These are phyloP conservation scores for Pristionchus japonicus DNA, from an alignment of 2,888 invertebrate genomes.

Conservation along the genomic window DNA sequence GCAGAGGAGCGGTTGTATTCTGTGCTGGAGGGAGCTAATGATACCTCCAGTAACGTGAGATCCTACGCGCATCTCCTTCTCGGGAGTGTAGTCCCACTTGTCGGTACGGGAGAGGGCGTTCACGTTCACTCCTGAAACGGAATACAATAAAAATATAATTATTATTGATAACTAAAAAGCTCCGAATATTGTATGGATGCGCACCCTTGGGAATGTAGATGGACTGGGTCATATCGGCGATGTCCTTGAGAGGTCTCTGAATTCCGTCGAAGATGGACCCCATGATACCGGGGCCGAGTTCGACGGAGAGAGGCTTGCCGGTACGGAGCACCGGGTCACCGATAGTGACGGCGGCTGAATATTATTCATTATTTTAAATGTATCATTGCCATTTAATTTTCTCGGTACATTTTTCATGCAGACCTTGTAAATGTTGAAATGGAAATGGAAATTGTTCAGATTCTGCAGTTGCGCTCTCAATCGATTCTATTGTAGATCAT, in stretches of 20 bases:
- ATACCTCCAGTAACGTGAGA: conserved; percentile 92
- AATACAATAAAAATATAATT: conserved; percentile 11
- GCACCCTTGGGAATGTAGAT: conserved; percentile 99
- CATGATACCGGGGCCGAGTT: conserved; percentile 94
- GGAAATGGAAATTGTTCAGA: too few relatives aligned
- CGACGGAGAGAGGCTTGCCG: conserved; percentile 98
- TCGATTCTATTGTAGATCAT: too few relatives aligned
- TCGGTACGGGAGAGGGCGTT: conserved; percentile 87
- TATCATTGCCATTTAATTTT: neutral
- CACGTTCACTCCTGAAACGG: conserved; percentile 83
- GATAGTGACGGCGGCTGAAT: conserved; percentile 92
- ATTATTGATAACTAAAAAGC: neutral
- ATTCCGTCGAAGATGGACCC: conserved; percentile 99
- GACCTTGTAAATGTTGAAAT: neutral
- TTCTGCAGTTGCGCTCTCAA: too few relatives aligned
- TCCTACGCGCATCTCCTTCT: conserved; percentile 82
- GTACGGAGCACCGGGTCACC: conserved; percentile 98
- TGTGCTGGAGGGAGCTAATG: neutral
- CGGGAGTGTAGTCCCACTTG: conserved; percentile 93
- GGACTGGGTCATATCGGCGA: conserved; percentile 90
- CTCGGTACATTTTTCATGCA: neutral
- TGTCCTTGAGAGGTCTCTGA: conserved; percentile 95
- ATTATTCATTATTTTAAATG: neutral
- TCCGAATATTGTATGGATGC: neutral
- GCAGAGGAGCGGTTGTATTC: conserved; percentile 10